These are phyloP conservation scores for Drosophila mayaguana DNA, from an alignment of 2,888 invertebrate genomes.

Conservation along the genomic window DNA sequence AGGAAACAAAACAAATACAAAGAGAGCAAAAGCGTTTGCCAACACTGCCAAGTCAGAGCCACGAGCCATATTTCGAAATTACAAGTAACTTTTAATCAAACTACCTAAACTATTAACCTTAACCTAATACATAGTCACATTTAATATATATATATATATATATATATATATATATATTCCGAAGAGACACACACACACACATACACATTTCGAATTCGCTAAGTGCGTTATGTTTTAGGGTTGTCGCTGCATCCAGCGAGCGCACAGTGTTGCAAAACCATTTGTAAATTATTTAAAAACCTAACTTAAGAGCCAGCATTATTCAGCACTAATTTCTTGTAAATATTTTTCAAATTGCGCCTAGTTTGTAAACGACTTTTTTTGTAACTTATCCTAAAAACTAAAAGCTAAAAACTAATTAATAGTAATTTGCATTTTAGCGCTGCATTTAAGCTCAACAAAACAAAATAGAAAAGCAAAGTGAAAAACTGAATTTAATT, in stretches of 20 bases:
- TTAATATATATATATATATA: constrained; percentile 15
- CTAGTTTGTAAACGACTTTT: constrained; percentile 64
- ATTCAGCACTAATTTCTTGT: constrained; percentile 71
- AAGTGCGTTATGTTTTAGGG: constrained; percentile 52
- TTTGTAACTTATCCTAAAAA: constrained; percentile 58
- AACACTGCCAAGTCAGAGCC: constrained; percentile 80
- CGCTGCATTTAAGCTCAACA: constrained; percentile 82
- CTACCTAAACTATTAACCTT: constrained; percentile 80
- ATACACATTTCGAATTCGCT: constrained; percentile 66
- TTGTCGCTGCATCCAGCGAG: constrained; percentile 65
- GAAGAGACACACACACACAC: constrained; percentile 25
- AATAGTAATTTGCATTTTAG: constrained; percentile 76
- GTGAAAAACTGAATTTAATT: constrained; percentile 70
- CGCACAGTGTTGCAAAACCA: constrained; percentile 71
- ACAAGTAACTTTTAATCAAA: constrained; percentile 79
- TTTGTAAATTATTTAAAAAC: constrained; percentile 83
- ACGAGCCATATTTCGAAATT: constrained; percentile 81
- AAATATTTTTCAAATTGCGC: constrained; percentile 68
- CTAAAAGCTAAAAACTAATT: constrained; percentile 38
- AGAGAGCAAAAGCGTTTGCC: constrained; percentile 50
- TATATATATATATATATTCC: constrained; percentile 44
- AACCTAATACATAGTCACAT: constrained; percentile 63
- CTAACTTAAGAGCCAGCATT: constrained; percentile 66
- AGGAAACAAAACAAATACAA: constrained; percentile 28
- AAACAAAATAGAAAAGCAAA: not conserved